phyloP scores from a whole-genome alignment of 2,113 vertebrate species.

The Bos indicus region DNA sequence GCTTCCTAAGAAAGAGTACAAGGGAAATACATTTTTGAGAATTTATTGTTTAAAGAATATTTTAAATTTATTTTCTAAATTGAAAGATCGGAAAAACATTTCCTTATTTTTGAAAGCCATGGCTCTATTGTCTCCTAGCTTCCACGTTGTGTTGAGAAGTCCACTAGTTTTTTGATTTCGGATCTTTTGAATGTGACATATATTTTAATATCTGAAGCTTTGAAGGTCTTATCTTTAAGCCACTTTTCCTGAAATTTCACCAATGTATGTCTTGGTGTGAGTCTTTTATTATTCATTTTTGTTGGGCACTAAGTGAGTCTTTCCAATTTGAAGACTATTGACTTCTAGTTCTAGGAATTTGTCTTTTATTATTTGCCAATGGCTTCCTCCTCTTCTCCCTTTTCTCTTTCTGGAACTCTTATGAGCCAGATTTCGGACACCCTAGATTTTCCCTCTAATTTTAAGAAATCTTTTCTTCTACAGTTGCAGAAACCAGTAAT shows the following conservation, averaged over 20 bases:
- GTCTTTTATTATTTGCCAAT: not conserved
- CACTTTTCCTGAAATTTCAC: not conserved
- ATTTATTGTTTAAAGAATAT: not conserved
- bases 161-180: not conserved
- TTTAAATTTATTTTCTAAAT: constrained; percentile 11
- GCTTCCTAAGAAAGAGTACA: constrained; percentile 4
- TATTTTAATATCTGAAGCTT: not conserved
- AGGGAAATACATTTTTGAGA: not conserved
- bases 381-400: not conserved
- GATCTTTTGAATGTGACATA: not conserved
- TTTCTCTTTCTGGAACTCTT: not conserved
- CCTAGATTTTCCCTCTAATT: not conserved
- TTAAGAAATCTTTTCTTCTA: not conserved
- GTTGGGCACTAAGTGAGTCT: not conserved
- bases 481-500: not conserved
- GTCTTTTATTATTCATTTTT: not conserved
- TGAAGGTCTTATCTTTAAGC: not conserved
- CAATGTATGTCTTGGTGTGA: not conserved
- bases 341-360: not conserved
- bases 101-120: not conserved
- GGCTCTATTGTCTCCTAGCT: not conserved
- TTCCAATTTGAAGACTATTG: not conserved
- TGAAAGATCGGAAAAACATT: not conserved
- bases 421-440: not conserved
- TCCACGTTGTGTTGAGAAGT: not conserved